Evolutionary conservation across 1,140 invertebrate species (phyloP).

Genomic region (Hylyphantes graminicola): DNA sequence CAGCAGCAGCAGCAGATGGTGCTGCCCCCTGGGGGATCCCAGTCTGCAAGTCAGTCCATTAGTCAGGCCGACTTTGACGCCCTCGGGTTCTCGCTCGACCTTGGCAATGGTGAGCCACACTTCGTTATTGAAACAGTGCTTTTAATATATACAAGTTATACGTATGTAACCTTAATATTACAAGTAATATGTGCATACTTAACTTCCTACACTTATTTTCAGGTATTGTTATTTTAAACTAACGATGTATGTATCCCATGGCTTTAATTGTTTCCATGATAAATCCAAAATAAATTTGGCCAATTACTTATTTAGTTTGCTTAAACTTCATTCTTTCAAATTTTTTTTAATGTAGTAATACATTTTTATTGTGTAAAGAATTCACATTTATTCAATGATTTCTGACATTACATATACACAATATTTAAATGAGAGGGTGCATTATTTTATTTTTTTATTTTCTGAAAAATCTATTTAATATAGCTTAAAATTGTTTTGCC

Average conservation of each 20-base stretch:
- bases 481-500: too few species aligned
- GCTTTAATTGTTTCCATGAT: background rate
- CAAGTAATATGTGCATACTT: background rate
- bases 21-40: conserved; percentile 54
- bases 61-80: conserved; percentile 76
- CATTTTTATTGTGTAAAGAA: too few species aligned
- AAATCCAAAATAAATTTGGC: too few species aligned
- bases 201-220: background rate
- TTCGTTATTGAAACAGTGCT: background rate
- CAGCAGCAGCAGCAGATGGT: conserved; percentile 60
- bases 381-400: too few species aligned
- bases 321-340: too few species aligned
- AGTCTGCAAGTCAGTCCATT: conserved; percentile 67
- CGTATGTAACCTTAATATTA: background rate
- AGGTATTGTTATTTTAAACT: background rate
- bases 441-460: too few species aligned
- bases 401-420: too few species aligned
- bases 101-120: conserved; percentile 73
- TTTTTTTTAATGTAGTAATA: too few species aligned
- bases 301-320: too few species aligned
- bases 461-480: too few species aligned
- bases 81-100: conserved; percentile 77
- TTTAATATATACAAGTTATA: conserved; percentile 55
- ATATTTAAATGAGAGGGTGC: too few species aligned
- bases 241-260: background rate